phyloP scores from a whole-genome alignment of 2,888 invertebrate species.

The Melieria crassipennis region DNA sequence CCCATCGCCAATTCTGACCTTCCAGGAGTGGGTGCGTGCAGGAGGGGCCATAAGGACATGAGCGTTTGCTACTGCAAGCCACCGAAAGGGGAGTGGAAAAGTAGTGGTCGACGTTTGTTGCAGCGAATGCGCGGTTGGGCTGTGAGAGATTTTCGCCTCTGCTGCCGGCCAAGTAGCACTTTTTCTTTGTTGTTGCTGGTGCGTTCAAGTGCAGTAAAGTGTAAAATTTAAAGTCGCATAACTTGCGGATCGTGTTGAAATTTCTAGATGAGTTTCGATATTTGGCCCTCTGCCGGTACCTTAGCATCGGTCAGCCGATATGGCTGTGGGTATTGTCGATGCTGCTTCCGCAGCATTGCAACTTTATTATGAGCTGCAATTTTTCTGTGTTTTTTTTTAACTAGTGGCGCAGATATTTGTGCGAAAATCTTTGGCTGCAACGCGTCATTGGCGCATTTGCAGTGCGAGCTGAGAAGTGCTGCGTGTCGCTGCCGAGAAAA shows the following conservation, averaged over 20 bases:
- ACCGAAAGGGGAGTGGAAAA: neutral
- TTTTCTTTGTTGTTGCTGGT: neutral
- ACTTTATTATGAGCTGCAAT: too few relatives aligned
- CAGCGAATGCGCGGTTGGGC: neutral
- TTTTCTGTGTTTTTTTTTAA: too few relatives aligned
- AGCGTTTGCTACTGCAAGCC: conserved; percentile 19
- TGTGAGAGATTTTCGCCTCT: neutral
- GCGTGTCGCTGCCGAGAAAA: too few relatives aligned
- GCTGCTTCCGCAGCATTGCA: too few relatives aligned
- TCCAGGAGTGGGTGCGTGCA: too few relatives aligned
- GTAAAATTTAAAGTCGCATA: conserved; percentile 40
- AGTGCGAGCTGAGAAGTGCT: too few relatives aligned
- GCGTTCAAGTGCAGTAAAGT: conserved; percentile 35
- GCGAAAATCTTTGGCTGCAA: too few relatives aligned
- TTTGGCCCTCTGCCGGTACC: neutral
- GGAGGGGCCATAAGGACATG: conserved; percentile 16
- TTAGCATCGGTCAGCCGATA: neutral
- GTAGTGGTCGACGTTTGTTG: neutral
- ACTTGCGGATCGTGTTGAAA: conserved; percentile 40
- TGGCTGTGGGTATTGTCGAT: too few relatives aligned
- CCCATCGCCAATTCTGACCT: too few relatives aligned
- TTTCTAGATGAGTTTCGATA: conserved; percentile 27
- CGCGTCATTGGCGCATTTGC: too few relatives aligned
- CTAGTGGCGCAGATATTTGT: too few relatives aligned
- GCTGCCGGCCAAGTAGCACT: neutral